Percentiles rank a stretch among this genome's conserved stretches.
Conservation (phyloP, 2,113 vertebrate genomes). For the Glaucidium brasilianum region DNA sequence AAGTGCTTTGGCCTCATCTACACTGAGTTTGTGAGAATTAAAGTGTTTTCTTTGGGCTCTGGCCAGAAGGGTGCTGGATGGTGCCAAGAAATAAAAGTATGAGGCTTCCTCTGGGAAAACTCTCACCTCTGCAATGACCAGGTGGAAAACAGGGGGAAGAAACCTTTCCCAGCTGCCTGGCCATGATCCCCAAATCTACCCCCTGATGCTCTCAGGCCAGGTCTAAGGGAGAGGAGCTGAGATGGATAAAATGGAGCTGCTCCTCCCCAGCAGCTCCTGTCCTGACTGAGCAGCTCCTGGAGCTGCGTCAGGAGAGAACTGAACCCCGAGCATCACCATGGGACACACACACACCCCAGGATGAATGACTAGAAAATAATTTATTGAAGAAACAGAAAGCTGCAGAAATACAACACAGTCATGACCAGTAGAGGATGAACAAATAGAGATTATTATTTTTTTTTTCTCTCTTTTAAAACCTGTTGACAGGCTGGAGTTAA, state of each 20-base stretch:
- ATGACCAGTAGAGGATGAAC: slow-evolving; percentile 70
- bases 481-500: slow-evolving; percentile 47
- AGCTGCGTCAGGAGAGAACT: not conserved
- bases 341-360: not conserved
- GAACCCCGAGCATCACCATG: not conserved
- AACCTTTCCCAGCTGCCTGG: not conserved
- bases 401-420: slow-evolving; percentile 77
- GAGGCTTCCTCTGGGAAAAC: not conserved
- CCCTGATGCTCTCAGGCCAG: not conserved
- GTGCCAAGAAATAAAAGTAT: not conserved
- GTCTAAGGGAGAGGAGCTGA: not conserved
- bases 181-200: fast-evolving
- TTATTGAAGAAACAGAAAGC: slow-evolving; percentile 81
- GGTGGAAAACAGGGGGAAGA: not conserved
- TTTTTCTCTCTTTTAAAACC: slow-evolving; percentile 40
- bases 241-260: not conserved
- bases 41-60: not conserved
- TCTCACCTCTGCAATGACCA: not conserved
- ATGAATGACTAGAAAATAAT: slow-evolving; percentile 80
- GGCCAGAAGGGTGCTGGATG: not conserved
- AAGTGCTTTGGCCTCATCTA: not conserved
- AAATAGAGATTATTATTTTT: slow-evolving; percentile 44
- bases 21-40: not conserved
- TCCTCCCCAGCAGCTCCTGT: not conserved
- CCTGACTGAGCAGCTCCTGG: no score